Base-by-base conservation (phyloP, 1,140 invertebrate genomes). In the Steinernema khuongi region DNA sequence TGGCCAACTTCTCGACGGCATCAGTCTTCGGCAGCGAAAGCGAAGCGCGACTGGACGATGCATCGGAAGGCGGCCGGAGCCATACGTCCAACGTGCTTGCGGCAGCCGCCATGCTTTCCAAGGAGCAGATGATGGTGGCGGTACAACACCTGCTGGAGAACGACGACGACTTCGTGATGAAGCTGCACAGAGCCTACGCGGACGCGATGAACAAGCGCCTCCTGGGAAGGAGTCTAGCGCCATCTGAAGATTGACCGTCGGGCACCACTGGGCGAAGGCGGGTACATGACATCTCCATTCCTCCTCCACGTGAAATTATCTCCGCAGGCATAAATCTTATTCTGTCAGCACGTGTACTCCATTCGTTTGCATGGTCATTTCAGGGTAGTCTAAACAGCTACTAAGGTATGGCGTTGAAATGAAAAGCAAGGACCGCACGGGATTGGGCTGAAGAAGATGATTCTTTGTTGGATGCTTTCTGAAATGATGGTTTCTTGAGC, bases 1-100 rank as follows among this genome's bases (percentile, higher is more conserved):
- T 60, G 50, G 50, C 50, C 4, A 60, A 60, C 50, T 26, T 60
- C 50, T 60, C 50, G 50, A 60, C 50, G 7, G 50, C 19, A 26
- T 60, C 50, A 4, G 19, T 14, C 50, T 60, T 60, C 50, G 50
- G 50, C 50, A 60, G 50, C 19, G 50, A 60, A 26, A 60, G 7
- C 19, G 50, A 60, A 4, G 14, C 7, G 50, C 50, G 7, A 7
- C 7, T 60, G 4, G 50, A 60, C 19, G 50, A 60, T 26, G 14
- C 7, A 7, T 60, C 50, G 22, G 50, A 60, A 14, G 19, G 7
- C 50, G 19, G 50, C 50, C 11, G 26, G 50, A 60, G 36, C 36
- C 36, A 11, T n/a, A n/a, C 36, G 7, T 41, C 36, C 36, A 41
- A 41, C 36, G 36, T n/a, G 7, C 7, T n/a, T 7, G 36, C 50